phyloP scores from a whole-genome alignment of 64 coral and sea anemone species.

The Stichodactyla mertensii region DNA sequence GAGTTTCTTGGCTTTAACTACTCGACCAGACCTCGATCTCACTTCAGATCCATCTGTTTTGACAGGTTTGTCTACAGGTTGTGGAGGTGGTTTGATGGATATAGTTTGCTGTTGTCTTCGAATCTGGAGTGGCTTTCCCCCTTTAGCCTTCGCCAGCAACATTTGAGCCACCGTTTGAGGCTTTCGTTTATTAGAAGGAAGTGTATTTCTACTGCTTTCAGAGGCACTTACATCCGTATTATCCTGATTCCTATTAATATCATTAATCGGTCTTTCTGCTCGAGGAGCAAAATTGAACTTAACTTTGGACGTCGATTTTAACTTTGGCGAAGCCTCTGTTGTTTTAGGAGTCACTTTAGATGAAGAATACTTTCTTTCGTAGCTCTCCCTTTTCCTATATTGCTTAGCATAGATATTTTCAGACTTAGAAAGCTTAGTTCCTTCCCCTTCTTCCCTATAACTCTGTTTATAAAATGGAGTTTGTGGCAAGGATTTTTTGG shows the following conservation, averaged over 20 bases:
- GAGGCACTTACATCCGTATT: constrained; percentile 21
- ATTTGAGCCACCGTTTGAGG: constrained; percentile 63
- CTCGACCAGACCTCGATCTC: constrained; percentile 87
- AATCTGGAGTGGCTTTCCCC: constrained; percentile 56
- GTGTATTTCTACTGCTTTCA: constrained; percentile 14
- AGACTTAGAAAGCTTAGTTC: constrained; percentile 28
- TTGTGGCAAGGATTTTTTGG: constrained; percentile 37
- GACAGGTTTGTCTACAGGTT: constrained; percentile 23
- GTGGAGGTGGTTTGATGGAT: constrained; percentile 10
- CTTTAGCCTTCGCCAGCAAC: constrained; percentile 84
- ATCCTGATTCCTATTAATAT: constrained; percentile 16
- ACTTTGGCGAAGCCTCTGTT: constrained; percentile 36
- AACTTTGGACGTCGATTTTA: constrained; percentile 55
- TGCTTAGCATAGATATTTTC: constrained; percentile 82
- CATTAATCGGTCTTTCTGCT: constrained; percentile 29
- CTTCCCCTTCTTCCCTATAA: constrained; percentile 12
- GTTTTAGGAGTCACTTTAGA: constrained; percentile 32
- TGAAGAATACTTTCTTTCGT: constrained; percentile 72
- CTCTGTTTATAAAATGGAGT: constrained; percentile 21
- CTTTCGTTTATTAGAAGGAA: constrained; percentile 35
- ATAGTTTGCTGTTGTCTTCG: constrained; percentile 51
- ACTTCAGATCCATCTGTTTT: constrained; percentile 37
- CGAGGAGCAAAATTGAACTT: constrained; percentile 55
- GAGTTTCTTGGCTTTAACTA: constrained; percentile 89
- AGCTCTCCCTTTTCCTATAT: constrained; percentile 82